Evolutionary conservation across 1,140 invertebrate species (phyloP).

Genomic region (Zaprionus ornatus): DNA sequence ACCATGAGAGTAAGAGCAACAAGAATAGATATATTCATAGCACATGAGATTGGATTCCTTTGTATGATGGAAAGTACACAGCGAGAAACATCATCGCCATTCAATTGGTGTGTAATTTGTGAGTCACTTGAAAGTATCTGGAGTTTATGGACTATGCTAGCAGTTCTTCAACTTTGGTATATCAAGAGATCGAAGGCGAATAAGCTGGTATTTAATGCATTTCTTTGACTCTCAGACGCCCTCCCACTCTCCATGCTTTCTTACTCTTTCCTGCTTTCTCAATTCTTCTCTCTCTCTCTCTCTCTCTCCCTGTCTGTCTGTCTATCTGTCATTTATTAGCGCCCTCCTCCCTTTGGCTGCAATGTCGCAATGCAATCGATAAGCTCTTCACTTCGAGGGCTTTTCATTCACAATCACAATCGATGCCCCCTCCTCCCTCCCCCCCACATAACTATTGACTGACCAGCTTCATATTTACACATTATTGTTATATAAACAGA

Average conservation of each 20-base stretch:
- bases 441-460: background rate
- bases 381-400: background rate
- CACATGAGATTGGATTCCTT: slow-evolving; percentile 1
- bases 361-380: slow-evolving; percentile 14
- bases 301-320: background rate
- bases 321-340: no score
- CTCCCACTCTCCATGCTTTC: background rate
- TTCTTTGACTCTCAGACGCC: background rate
- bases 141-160: background rate
- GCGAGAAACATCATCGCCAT: background rate
- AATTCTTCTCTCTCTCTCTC: background rate
- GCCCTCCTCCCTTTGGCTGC: background rate
- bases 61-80: background rate
- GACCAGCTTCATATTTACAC: slow-evolving; percentile 5
- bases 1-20: background rate
- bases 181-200: background rate
- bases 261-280: background rate
- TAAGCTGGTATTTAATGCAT: background rate
- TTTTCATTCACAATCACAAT: slow-evolving; percentile 12
- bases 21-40: background rate
- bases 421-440: background rate
- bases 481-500: background rate
- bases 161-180: background rate
- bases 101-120: background rate
- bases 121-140: background rate